A percentile compares a stretch with the other conserved stretches of the same genome.
Conservation (phyloP, 1,140 invertebrate species). For the Kradibia gibbosae region DNA sequence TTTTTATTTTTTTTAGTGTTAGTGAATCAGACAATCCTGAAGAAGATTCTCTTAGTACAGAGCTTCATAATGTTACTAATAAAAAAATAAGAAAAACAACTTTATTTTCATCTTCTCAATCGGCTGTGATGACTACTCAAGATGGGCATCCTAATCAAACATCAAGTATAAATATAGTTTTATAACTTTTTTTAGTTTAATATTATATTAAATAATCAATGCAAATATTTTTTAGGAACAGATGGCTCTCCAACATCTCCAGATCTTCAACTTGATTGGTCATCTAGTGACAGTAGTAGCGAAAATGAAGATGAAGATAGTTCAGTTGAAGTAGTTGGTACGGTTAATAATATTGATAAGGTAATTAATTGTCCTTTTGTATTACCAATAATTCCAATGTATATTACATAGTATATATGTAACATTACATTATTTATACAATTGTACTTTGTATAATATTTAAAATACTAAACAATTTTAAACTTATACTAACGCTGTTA, state of each 20-base stretch:
- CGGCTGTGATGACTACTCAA: constrained; percentile 56
- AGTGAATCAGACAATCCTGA: constrained; percentile 53
- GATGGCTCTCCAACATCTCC: constrained; percentile 79
- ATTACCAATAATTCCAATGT: constrained; percentile 9
- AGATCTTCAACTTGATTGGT: constrained; percentile 85
- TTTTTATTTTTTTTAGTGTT: constrained; percentile 55
- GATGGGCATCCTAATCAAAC: constrained; percentile 55
- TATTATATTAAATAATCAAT: constrained; percentile 45
- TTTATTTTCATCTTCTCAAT: constrained; percentile 47
- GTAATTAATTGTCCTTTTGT: constrained; percentile 40
- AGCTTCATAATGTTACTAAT: constrained; percentile 28
- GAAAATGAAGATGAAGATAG: constrained; percentile 75
- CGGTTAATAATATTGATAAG: constrained; percentile 64
- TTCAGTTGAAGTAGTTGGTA: constrained; percentile 74
- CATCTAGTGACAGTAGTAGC: constrained; percentile 69
- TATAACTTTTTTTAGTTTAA: constrained; percentile 26
- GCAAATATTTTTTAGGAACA: constrained; percentile 52
- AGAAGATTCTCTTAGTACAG: constrained; percentile 46
- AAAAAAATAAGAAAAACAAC: constrained; percentile 37
- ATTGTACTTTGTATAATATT: too few species aligned
- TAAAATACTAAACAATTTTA: too few species aligned
- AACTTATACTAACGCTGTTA: neutral
- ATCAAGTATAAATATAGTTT: constrained; percentile 54
- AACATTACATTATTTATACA: too few species aligned
- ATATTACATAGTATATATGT: too few species aligned